Evolutionary conservation across 2,888 invertebrate genomes (phyloP).

Genomic region (Panopea generosa): DNA sequence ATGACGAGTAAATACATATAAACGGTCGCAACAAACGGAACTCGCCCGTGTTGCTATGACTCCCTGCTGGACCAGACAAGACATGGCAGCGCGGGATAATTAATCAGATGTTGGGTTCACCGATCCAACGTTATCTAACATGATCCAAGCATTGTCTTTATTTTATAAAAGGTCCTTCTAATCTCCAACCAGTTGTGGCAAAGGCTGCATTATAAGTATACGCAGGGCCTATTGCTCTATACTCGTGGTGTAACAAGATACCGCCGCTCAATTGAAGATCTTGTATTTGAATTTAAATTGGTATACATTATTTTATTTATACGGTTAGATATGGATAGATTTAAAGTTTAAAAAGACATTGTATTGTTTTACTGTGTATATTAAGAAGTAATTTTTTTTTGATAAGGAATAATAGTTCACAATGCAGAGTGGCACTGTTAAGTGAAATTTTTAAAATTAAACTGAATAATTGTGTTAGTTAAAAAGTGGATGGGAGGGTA

Average conservation of each 20-base stretch:
- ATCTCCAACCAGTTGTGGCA: neutral
- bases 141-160: neutral
- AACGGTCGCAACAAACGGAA: too few relatives aligned
- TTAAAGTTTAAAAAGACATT: neutral
- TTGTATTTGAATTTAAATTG: neutral
- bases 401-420: too few relatives aligned
- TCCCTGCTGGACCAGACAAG: neutral
- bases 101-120: neutral
- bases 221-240: too few relatives aligned
- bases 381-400: neutral
- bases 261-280: too few relatives aligned
- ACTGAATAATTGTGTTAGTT: too few relatives aligned
- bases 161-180: conserved; percentile 4
- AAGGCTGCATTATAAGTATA: too few relatives aligned
- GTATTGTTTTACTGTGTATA: neutral
- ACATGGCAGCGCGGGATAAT: neutral
- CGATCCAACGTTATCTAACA: too few relatives aligned
- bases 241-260: too few relatives aligned
- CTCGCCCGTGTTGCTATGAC: neutral
- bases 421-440: too few relatives aligned
- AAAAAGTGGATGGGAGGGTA: too few relatives aligned
- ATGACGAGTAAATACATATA: too few relatives aligned
- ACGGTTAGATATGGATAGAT: neutral
- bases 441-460: too few relatives aligned
- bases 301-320: neutral